A percentile compares a stretch with the other conserved stretches of the same genome.
Evolutionary conservation across 2,888 invertebrate species (phyloP).

Genomic region (Amphipoea oculea): DNA sequence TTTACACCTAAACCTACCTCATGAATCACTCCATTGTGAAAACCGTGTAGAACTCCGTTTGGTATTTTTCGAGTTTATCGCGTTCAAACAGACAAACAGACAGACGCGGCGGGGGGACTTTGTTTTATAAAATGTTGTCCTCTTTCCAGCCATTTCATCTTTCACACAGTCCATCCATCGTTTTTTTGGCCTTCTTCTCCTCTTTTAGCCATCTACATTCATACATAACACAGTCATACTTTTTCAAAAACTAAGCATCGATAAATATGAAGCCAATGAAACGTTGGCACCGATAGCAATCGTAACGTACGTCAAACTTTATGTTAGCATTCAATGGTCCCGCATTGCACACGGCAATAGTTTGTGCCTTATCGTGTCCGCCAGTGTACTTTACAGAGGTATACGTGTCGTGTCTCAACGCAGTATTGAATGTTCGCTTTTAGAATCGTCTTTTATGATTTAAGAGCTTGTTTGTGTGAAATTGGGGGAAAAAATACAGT

Average conservation of each 20-base stretch:
- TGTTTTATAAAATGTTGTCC: too few relatives aligned
- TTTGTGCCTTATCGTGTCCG: constrained; percentile 44
- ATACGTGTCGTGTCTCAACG: constrained; percentile 11
- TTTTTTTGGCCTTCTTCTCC: background rate
- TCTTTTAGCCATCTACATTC: background rate
- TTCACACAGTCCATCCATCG: background rate
- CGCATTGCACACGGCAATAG: constrained; percentile 45
- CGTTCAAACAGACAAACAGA: too few relatives aligned
- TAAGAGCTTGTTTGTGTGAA: background rate
- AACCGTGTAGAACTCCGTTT: too few relatives aligned
- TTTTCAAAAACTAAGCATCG: background rate
- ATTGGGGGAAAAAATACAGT: background rate
- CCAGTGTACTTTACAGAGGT: constrained; percentile 10
- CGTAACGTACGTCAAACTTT: constrained; percentile 46
- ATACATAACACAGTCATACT: background rate
- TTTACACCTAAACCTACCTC: too few relatives aligned
- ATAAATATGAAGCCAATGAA: constrained; percentile 13
- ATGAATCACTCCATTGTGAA: too few relatives aligned
- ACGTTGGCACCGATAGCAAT: constrained; percentile 34
- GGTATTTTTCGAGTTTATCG: too few relatives aligned
- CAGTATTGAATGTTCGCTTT: background rate
- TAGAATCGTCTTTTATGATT: background rate
- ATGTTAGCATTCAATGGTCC: constrained; percentile 37
- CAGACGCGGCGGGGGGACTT: too few relatives aligned
- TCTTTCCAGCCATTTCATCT: background rate